A percentile compares a stretch with the other conserved stretches of the same genome.
phyloP scores from a whole-genome alignment of 2,888 invertebrate species.

The Gastrophysa polygoni region DNA sequence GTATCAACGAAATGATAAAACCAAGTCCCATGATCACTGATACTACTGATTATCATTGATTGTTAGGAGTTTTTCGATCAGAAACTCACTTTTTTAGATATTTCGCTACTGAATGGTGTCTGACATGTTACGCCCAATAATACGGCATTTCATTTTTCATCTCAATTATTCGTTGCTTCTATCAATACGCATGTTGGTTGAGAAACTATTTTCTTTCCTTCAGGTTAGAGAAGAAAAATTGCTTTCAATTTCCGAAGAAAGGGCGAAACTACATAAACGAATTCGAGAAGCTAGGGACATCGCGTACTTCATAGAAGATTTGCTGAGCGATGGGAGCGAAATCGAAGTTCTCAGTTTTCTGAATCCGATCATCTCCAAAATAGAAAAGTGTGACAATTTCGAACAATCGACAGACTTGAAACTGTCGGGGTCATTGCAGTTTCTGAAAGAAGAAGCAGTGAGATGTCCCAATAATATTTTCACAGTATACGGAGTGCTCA shows the following conservation, averaged over 20 bases:
- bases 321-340: slow-evolving; percentile 68
- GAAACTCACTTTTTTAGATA: too few species aligned
- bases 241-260: slow-evolving; percentile 58
- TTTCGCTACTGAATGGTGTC: too few species aligned
- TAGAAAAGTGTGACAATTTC: slow-evolving; percentile 67
- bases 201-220: background rate
- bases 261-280: slow-evolving; percentile 60
- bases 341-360: slow-evolving; percentile 74
- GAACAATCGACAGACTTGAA: slow-evolving; percentile 57
- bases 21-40: too few species aligned
- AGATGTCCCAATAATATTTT: slow-evolving; percentile 55
- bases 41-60: too few species aligned
- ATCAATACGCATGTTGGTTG: too few species aligned
- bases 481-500: slow-evolving; percentile 64
- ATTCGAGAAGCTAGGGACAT: slow-evolving; percentile 65
- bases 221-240: slow-evolving; percentile 51
- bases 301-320: slow-evolving; percentile 66
- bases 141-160: too few species aligned
- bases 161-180: too few species aligned
- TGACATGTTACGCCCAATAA: too few species aligned
- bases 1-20: too few species aligned
- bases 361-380: slow-evolving; percentile 67
- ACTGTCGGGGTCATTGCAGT: slow-evolving; percentile 61
- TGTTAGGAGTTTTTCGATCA: too few species aligned
- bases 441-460: slow-evolving; percentile 63